phyloP scores from a whole-genome alignment of 2,797 vertebrate species.

The Squalus acanthias region DNA sequence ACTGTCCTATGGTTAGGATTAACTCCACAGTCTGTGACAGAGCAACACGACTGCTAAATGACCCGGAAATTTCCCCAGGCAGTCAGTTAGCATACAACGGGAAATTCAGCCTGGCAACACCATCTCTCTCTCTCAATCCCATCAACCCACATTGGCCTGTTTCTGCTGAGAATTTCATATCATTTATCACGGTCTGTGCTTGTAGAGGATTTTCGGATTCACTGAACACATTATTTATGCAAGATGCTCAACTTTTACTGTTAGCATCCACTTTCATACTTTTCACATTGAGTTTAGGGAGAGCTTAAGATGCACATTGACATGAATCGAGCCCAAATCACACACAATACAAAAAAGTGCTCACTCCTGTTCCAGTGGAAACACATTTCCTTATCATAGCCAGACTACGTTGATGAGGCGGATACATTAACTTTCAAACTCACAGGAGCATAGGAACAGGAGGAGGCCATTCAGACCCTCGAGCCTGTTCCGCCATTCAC shows the following conservation, averaged over 20 bases:
- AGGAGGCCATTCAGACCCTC: no score
- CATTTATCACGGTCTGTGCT: slow-evolving; percentile 3
- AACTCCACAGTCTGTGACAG: not conserved
- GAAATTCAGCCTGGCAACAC: not conserved
- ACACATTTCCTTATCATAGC: not conserved
- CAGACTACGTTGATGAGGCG: not conserved
- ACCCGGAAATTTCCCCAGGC: slow-evolving; percentile 13
- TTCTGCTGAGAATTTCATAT: not conserved
- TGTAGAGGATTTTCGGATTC: no score
- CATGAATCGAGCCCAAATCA: not conserved
- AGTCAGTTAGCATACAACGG: not conserved
- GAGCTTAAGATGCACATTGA: not conserved
- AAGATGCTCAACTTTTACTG: not conserved
- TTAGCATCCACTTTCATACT: not conserved
- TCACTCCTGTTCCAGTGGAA: not conserved
- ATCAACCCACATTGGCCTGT: not conserved
- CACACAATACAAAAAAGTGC: not conserved
- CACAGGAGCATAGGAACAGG: no score
- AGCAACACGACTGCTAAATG: slow-evolving; percentile 15
- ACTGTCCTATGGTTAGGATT: not conserved
- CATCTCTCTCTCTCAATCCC: not conserved
- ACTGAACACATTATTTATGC: not conserved
- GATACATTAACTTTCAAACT: no score
- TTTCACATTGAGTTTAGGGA: not conserved
- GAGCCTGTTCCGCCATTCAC: not conserved